Base-by-base conservation (phyloP, 2,888 invertebrate genomes). In the Ypsolopha scabrella region DNA sequence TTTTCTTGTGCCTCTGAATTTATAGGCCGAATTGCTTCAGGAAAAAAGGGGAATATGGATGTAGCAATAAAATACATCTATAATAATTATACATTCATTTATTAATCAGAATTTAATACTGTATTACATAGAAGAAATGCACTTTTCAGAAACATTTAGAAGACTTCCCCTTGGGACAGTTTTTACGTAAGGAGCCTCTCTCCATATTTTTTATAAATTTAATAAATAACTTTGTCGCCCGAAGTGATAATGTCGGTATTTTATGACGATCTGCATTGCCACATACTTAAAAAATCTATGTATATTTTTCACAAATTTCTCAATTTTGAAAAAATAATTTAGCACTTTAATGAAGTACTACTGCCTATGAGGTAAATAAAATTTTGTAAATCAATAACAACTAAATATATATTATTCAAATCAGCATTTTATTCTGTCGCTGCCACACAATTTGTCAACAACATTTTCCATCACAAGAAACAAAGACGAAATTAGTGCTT, bases 81-180 rank as follows among this genome's bases (percentile, higher is more conserved):
- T 35, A 51, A 57, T 69, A 70, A 66, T 79, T 72, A 80, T 81
- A 85, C 80, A 86, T 86, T 75, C 80, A 85, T 87, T 87, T 86
- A 86, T 81, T 87, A 86, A 80, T 85, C 82, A 74, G 89, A 91
- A 91, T 90, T 91, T 93, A 93, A 93, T 93, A 93, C 93, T 93
- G 93, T 93, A 93, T 92, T 92, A 93, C 92, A 92, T 92, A 92
- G 92, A 92, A 92, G 93, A 93, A 93, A 93, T 93, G 93, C 93
- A 93, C 93, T 92, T 92, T 89, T 90, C 90, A 90, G 92, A 93
- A 93, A 93, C 92, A 92, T 92, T 92, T 92, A 93, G 93, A 93
- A 93, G 93, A 93, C 92, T 88, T 87, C 86, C 87, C 85, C 83
- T 81, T 76, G 86, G 87, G 86, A 86, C 82, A 83, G 76, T 78